Conservation (phyloP, 2,113 vertebrate genomes). For the Salvelinus fontinalis region DNA sequence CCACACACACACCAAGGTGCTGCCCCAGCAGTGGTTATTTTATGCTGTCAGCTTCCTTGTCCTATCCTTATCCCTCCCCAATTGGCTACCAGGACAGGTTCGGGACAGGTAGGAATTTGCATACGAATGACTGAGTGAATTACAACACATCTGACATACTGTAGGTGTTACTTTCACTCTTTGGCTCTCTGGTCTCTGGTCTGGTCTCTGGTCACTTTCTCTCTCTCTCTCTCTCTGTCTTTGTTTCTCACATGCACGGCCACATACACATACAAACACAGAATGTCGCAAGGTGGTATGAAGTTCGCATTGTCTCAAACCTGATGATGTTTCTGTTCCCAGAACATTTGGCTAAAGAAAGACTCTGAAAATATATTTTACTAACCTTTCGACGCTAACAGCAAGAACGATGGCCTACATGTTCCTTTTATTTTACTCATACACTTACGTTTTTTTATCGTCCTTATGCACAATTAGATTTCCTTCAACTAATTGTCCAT, state of each 20-base stretch:
- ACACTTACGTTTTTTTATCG: background rate
- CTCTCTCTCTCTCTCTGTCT: background rate
- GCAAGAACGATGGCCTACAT: background rate
- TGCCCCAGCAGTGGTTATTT: slow-evolving; percentile 62
- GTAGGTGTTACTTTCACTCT: slow-evolving; percentile 19
- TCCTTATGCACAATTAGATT: background rate
- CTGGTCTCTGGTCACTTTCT: background rate
- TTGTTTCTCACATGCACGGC: slow-evolving; percentile 17
- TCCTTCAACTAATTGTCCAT: background rate
- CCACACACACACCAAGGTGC: slow-evolving; percentile 42
- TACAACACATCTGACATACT: slow-evolving; percentile 17
- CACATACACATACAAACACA: slow-evolving; percentile 6
- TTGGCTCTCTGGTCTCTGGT: background rate
- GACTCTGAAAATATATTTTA: slow-evolving; percentile 5
- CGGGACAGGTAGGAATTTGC: slow-evolving; percentile 60
- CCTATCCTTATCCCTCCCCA: slow-evolving; percentile 61
- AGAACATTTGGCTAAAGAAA: slow-evolving; percentile 41
- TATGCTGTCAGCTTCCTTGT: slow-evolving; percentile 67
- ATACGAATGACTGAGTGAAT: slow-evolving; percentile 36
- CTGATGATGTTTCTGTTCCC: background rate
- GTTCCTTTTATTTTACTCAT: background rate
- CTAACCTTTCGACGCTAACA: slow-evolving; percentile 30
- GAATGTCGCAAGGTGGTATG: background rate
- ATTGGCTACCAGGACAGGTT: slow-evolving; percentile 55
- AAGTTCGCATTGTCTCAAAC: background rate